Conservation (phyloP, 2,888 invertebrate genomes). For the Epicampocera succincta region DNA sequence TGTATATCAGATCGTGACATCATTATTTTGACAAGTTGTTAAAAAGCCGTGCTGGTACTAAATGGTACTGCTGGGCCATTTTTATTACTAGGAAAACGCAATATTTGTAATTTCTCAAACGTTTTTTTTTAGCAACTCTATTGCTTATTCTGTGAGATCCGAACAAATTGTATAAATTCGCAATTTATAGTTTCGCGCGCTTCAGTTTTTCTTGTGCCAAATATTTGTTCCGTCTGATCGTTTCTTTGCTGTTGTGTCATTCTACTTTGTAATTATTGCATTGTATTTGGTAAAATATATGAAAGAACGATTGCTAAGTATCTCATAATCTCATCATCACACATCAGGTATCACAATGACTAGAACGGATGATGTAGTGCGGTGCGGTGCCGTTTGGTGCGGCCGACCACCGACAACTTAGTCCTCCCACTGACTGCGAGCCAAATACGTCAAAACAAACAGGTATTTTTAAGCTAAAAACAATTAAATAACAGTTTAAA, state of each 20-base stretch:
- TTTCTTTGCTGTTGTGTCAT: not conserved
- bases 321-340: constrained; percentile 26
- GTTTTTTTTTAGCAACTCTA: too few species aligned
- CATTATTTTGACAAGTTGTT: too few species aligned
- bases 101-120: too few species aligned
- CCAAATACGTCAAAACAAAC: constrained; percentile 68
- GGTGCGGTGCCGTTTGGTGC: not conserved
- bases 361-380: not conserved
- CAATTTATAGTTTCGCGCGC: too few species aligned
- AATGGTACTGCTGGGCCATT: too few species aligned
- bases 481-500: constrained; percentile 54
- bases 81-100: too few species aligned
- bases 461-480: constrained; percentile 52
- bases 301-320: not conserved
- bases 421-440: constrained; percentile 63
- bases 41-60: too few species aligned
- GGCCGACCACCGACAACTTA: constrained; percentile 18
- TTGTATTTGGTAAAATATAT: not conserved
- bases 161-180: too few species aligned
- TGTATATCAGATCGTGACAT: too few species aligned
- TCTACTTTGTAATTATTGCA: constrained; percentile 23
- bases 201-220: too few species aligned
- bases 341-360: constrained; percentile 27
- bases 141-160: too few species aligned
- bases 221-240: too few species aligned